A percentile compares a stretch with the other conserved stretches of the same genome.
Conservation (phyloP, 2,797 vertebrate species). For the Avahi laniger region DNA sequence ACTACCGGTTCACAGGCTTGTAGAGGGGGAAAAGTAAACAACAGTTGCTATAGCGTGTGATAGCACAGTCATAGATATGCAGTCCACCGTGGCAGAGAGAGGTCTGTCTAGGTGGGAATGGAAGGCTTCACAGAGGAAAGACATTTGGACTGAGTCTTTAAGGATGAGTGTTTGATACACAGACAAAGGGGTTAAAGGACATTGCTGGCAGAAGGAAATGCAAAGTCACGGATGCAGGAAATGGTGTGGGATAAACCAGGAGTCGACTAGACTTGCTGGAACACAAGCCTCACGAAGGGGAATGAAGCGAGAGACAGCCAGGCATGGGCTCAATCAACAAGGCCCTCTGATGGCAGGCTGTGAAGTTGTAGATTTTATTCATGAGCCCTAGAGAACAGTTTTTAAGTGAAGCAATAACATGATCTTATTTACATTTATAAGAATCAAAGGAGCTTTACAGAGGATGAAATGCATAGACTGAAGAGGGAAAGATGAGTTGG, state of each 20-base stretch:
- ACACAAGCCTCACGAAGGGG: background rate
- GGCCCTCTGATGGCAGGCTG: background rate
- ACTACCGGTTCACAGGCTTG: background rate
- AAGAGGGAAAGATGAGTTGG: background rate
- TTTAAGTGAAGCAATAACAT: background rate
- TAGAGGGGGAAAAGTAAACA: background rate
- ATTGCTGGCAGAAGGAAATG: background rate
- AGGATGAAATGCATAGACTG: background rate
- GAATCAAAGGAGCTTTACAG: background rate
- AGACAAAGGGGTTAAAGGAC: background rate
- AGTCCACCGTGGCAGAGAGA: too few species aligned
- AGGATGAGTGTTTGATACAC: background rate
- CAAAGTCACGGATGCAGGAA: background rate
- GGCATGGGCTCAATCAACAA: background rate
- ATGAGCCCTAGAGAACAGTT: background rate
- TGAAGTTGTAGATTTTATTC: background rate
- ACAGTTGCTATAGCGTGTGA: background rate
- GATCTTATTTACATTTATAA: background rate
- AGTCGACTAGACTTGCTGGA: background rate
- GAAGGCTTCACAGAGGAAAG: background rate
- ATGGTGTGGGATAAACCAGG: background rate
- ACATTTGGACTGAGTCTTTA: background rate
- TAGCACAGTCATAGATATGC: background rate
- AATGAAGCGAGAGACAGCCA: background rate
- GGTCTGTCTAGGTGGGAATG: background rate